A percentile compares a stretch with the other conserved stretches of the same genome.
phyloP scores from a whole-genome alignment of 2,113 vertebrate genomes.

The Lasiurus borealis region DNA sequence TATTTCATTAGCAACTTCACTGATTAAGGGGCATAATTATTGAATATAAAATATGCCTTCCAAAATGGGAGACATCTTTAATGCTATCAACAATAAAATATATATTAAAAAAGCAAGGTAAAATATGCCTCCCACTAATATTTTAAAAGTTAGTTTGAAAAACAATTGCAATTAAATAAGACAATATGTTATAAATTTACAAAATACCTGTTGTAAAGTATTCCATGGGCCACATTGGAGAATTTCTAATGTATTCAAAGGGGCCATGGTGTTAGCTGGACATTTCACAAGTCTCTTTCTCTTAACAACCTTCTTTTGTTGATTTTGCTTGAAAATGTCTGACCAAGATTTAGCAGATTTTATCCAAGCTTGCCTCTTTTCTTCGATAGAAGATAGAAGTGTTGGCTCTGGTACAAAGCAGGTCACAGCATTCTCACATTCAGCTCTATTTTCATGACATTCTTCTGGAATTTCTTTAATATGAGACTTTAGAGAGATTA shows the following conservation, averaged over 20 bases:
- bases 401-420: not conserved
- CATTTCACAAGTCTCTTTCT: conserved; percentile 81
- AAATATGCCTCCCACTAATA: not conserved
- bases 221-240: conserved; percentile 86
- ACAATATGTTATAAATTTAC: not conserved
- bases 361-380: conserved; percentile 92
- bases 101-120: not conserved
- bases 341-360: conserved; percentile 90
- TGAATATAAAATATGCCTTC: not conserved
- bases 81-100: no score
- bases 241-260: conserved; percentile 87
- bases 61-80: no score
- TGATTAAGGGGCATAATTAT: not conserved
- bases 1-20: not conserved
- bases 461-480: conserved; percentile 48
- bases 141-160: not conserved
- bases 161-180: not conserved
- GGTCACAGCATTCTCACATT: not conserved
- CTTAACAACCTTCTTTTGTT: conserved; percentile 82
- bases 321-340: conserved; percentile 88
- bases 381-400: conserved; percentile 86
- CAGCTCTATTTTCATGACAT: not conserved
- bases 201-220: conserved; percentile 91
- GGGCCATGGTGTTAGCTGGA: conserved; percentile 80
- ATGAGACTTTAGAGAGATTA: conserved; percentile 57